phyloP scores from a whole-genome alignment of 2,113 vertebrate genomes.

The Gymnobelideus leadbeateri region DNA sequence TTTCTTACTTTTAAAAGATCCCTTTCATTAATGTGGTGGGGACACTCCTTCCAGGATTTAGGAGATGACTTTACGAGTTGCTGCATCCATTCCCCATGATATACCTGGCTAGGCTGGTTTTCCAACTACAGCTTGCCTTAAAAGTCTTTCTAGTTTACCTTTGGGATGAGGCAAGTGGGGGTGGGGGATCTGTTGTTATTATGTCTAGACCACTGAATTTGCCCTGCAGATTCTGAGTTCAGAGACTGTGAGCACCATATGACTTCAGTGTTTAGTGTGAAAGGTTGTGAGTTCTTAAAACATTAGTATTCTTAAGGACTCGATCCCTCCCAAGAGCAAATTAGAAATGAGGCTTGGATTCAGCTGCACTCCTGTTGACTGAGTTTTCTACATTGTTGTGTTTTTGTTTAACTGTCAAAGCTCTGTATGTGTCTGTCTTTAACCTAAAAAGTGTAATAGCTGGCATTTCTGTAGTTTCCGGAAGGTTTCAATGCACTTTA shows the following conservation, averaged over 20 bases:
- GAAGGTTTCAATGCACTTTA: background rate
- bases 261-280: background rate
- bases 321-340: background rate
- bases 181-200: background rate
- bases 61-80: background rate
- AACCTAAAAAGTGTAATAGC: background rate
- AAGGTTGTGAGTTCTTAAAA: background rate
- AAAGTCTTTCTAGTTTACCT: background rate
- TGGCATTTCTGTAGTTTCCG: background rate
- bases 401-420: background rate
- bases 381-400: background rate
- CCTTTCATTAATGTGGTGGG: background rate
- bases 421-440: background rate
- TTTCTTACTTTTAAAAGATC: background rate
- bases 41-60: background rate
- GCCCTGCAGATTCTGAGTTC: background rate
- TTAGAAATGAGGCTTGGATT: background rate
- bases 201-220: background rate
- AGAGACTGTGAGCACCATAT: background rate
- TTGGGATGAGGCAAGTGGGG: background rate
- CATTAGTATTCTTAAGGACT: background rate
- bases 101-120: background rate
- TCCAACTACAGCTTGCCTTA: background rate
- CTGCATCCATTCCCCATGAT: background rate
- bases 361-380: background rate